These are phyloP conservation scores for Pelusios castaneus DNA, from an alignment of 2,113 vertebrate species.

Conservation along the genomic window DNA sequence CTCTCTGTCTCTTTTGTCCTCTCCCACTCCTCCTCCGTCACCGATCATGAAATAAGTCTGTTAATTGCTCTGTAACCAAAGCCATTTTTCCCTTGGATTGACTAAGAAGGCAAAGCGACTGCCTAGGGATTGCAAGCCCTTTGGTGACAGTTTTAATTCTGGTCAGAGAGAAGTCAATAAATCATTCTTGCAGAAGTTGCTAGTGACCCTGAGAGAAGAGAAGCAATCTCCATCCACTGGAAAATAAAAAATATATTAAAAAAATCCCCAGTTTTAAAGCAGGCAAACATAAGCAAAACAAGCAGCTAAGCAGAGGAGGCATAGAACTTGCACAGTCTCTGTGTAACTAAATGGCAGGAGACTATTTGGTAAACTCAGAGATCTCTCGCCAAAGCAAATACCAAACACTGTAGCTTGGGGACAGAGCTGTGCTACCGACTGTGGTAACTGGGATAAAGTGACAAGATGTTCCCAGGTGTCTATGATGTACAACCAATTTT, in stretches of 20 bases:
- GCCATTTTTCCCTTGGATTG: slow-evolving; percentile 60
- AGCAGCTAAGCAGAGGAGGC: background rate
- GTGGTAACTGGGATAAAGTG: background rate
- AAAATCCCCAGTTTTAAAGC: background rate
- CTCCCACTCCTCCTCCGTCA: slow-evolving; percentile 42
- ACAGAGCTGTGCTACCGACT: background rate
- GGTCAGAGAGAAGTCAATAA: slow-evolving; percentile 74
- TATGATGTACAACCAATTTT: background rate
- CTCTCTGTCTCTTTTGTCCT: background rate
- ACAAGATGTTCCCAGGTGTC: background rate
- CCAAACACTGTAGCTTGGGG: background rate
- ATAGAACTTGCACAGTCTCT: background rate
- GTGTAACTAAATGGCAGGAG: background rate
- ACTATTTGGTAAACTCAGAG: background rate
- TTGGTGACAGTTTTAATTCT: slow-evolving; percentile 74
- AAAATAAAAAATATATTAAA: slow-evolving; percentile 40
- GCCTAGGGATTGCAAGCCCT: slow-evolving; percentile 60
- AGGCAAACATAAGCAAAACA: background rate
- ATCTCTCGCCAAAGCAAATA: background rate
- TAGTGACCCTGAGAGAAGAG: slow-evolving; percentile 64
- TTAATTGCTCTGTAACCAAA: slow-evolving; percentile 74
- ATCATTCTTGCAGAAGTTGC: slow-evolving; percentile 67
- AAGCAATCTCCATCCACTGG: slow-evolving; percentile 41
- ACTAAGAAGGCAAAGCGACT: slow-evolving; percentile 67
- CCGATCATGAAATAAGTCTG: slow-evolving; percentile 70